Percentiles rank a stretch among this genome's conserved stretches.
These are phyloP conservation scores for Catagonus wagneri DNA, from an alignment of 2,113 vertebrate species.

Conservation along the genomic window DNA sequence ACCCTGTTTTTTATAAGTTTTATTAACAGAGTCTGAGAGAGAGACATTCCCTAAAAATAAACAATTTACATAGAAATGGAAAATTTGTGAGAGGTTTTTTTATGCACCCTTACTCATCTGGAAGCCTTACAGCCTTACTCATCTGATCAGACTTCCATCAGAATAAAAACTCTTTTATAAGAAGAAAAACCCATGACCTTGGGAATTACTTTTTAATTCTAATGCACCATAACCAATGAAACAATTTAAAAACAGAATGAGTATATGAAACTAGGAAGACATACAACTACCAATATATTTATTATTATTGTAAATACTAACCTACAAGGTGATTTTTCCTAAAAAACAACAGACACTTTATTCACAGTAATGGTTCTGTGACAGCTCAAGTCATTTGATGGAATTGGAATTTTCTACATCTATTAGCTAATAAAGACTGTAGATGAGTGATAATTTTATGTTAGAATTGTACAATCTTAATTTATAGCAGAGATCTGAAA, in stretches of 20 bases:
- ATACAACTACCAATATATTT: background rate
- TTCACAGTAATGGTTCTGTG: background rate
- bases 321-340: background rate
- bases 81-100: conserved; percentile 55
- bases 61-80: conserved; percentile 61
- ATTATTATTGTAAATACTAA: conserved; percentile 8
- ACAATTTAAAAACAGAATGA: conserved; percentile 59
- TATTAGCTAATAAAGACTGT: conserved; percentile 11
- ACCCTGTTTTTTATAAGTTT: conserved; percentile 56
- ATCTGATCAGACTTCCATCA: background rate
- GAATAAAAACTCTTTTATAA: conserved; percentile 61
- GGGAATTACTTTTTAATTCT: conserved; percentile 53
- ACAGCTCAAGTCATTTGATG: background rate
- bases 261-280: conserved; percentile 1
- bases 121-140: background rate
- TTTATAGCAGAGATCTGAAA: background rate
- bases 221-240: conserved; percentile 10
- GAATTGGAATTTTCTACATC: conserved; percentile 21
- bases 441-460: conserved; percentile 29
- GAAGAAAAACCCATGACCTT: conserved; percentile 43
- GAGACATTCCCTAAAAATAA: conserved; percentile 51
- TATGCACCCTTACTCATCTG: conserved; percentile 13
- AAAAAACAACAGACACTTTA: conserved; percentile 45
- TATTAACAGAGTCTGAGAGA: conserved; percentile 20
- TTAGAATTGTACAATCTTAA: conserved; percentile 49